Evolutionary conservation across 2,888 invertebrate species (phyloP).

Genomic region (Drosophila borborema): DNA sequence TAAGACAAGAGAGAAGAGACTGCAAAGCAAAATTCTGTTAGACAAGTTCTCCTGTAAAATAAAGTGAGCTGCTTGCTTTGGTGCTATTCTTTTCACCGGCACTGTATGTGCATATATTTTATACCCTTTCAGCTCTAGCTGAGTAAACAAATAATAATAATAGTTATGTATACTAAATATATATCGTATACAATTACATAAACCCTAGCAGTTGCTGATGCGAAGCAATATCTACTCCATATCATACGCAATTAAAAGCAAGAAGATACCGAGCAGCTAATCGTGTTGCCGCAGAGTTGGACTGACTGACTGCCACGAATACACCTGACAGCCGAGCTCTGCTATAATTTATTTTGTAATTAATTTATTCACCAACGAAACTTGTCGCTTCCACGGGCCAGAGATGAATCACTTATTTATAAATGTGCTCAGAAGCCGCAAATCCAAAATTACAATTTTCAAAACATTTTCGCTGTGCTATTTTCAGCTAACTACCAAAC

Average conservation of each 20-base stretch:
- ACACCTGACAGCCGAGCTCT: background rate
- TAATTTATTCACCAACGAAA: slow-evolving; percentile 64
- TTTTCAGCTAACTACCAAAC: slow-evolving; percentile 35
- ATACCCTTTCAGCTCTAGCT: too few species aligned
- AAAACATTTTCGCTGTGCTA: slow-evolving; percentile 41
- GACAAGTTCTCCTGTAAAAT: too few species aligned
- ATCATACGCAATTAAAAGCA: slow-evolving; percentile 1
- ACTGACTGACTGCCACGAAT: background rate
- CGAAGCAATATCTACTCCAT: background rate
- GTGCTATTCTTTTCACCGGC: too few species aligned
- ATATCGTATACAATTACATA: background rate
- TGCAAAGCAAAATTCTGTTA: too few species aligned
- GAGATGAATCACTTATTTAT: slow-evolving; percentile 74
- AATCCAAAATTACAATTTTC: slow-evolving; percentile 65
- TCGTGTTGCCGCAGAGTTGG: background rate
- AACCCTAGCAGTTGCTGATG: background rate
- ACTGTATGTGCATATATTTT: too few species aligned
- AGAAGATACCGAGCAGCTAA: background rate
- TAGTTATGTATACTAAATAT: too few species aligned
- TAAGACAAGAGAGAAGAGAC: too few species aligned
- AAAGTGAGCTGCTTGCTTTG: too few species aligned
- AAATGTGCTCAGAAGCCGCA: slow-evolving; percentile 76
- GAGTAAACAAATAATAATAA: too few species aligned
- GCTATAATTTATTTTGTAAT: slow-evolving; percentile 6
- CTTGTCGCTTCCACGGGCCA: slow-evolving; percentile 29